These are phyloP conservation scores for Lasioglossum vierecki DNA, from an alignment of 2,888 invertebrate genomes.

Conservation along the genomic window DNA sequence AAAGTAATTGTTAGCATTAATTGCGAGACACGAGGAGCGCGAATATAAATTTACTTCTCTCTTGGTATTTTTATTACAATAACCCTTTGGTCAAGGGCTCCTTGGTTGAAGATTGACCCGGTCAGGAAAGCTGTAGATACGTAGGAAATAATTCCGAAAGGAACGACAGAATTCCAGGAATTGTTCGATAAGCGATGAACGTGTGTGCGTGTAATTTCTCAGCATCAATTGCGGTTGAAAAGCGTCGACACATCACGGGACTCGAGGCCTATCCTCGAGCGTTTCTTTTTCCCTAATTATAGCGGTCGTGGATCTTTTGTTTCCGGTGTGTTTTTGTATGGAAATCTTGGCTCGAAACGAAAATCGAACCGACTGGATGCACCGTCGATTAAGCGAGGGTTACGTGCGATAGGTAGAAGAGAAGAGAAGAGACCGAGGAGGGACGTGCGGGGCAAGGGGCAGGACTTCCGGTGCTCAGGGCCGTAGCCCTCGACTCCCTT, in stretches of 20 bases:
- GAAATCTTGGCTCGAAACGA: background rate
- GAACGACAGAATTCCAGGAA: too few species aligned
- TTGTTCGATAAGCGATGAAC: too few species aligned
- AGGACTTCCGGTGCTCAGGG: slow-evolving; percentile 70
- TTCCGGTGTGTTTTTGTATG: slow-evolving; percentile 1
- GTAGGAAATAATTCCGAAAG: too few species aligned
- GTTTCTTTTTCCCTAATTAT: background rate
- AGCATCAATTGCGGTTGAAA: slow-evolving; percentile 18
- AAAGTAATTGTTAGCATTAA: too few species aligned
- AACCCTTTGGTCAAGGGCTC: too few species aligned
- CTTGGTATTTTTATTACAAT: too few species aligned
- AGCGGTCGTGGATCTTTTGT: background rate
- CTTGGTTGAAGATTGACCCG: too few species aligned
- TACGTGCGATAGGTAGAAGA: slow-evolving; percentile 35
- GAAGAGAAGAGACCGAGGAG: slow-evolving; percentile 6
- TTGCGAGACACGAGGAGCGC: too few species aligned
- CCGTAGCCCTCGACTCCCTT: slow-evolving; percentile 61
- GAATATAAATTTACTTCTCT: too few species aligned
- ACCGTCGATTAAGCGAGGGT: slow-evolving; percentile 36
- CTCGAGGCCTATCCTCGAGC: background rate
- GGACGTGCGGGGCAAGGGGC: slow-evolving; percentile 22
- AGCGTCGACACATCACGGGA: background rate
- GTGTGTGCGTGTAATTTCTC: slow-evolving; percentile 8
- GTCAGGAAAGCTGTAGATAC: too few species aligned
- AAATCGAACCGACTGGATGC: slow-evolving; percentile 17